Evolutionary conservation across 2,888 invertebrate genomes (phyloP).

Genomic region (Eremobia ochroleuca): DNA sequence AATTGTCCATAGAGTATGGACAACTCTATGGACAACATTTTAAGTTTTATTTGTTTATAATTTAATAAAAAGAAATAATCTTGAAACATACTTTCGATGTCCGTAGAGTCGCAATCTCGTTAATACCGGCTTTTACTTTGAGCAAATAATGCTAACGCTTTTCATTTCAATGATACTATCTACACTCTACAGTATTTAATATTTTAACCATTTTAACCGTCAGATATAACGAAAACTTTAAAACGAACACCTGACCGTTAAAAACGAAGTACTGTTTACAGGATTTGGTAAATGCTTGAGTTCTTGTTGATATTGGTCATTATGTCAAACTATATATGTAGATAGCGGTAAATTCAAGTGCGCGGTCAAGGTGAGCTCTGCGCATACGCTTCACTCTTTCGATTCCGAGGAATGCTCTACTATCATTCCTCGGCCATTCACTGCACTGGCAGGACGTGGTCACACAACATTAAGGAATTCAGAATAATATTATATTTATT

Average conservation of each 20-base stretch:
- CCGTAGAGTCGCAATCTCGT: background rate
- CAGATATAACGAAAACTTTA: background rate
- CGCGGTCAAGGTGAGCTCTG: slow-evolving; percentile 80
- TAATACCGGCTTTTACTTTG: background rate
- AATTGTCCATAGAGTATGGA: no score
- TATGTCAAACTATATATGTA: slow-evolving; percentile 83
- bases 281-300: slow-evolving; percentile 53
- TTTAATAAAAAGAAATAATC: background rate
- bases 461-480: slow-evolving; percentile 7
- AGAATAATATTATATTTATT: slow-evolving; percentile 7
- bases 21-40: background rate
- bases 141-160: background rate
- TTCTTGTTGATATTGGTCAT: slow-evolving; percentile 78
- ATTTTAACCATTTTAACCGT: background rate
- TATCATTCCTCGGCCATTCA: slow-evolving; percentile 76
- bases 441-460: slow-evolving; percentile 71
- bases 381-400: slow-evolving; percentile 61
- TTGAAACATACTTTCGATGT: no score
- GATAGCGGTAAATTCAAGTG: slow-evolving; percentile 84
- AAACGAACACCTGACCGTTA: slow-evolving; percentile 3
- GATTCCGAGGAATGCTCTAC: slow-evolving; percentile 61
- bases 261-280: slow-evolving; percentile 20
- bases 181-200: background rate
- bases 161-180: background rate
- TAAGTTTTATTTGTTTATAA: background rate